Evolutionary conservation across 2,113 vertebrate species (phyloP), one percentile per base, ranked within the genome.

Genomic region (Riparia riparia): DNA sequence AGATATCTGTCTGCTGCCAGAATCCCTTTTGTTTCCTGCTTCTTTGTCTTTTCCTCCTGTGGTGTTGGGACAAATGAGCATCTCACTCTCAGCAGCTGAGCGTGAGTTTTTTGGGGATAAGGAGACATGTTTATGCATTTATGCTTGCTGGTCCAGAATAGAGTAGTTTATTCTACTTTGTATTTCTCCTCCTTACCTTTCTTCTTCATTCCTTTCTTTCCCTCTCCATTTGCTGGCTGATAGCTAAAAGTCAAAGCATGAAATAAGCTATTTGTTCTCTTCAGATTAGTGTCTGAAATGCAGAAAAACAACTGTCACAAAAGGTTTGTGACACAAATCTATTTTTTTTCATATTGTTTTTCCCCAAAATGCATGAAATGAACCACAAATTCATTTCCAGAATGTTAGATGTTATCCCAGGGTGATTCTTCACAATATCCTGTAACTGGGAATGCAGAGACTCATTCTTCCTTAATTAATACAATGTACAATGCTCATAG

Each of bases 391-490:
- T 95, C 89, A 95, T 97, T 97, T 97, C 73, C 76, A 86, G 32
- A 53, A 63, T 86, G 41, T 94, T 92, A 83, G 72, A 84, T 76
- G 22, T 69, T 94, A 87, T 97, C 96, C 86, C 94, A 82, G 83
- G 93, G 73, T 96, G 89, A 95, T 97, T 97, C 91, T 96, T 94
- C 56, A 56, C 77, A 91, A 82, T 96, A 69, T 66, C 82, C 53
- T 78, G 61, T 86, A 95, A 86, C 24, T 79, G 60, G 37, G 64
- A 73, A 88, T 83, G 54, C 76, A 82, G 90, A 93, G 69, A 77
- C 26, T 94, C 74, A 61, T 92, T 39, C 45, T 82, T 93, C 66
- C 73, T 95, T 97, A 97, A 96, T 97, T 96, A 97, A 95, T 94
- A 84, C 41, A 58, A 82, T 88, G 71, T 72, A 37, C 64, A 82